Percentiles rank a stretch among this genome's conserved stretches.
These are phyloP conservation scores for Lordiphosa mommai DNA, from an alignment of 1,140 invertebrate species.

Conservation along the genomic window DNA sequence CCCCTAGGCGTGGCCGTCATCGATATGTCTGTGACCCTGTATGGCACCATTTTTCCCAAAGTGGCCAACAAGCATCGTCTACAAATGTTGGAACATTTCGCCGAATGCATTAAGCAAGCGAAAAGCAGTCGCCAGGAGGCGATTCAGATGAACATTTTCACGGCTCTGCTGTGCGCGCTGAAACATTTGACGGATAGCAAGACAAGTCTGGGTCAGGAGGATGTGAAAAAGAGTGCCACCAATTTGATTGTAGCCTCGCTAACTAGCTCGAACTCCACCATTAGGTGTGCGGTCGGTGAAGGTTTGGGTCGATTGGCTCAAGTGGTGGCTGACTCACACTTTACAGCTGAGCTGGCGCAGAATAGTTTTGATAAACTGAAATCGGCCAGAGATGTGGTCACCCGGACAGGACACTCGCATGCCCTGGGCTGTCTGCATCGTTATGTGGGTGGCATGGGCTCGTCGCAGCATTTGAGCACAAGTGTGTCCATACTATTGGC, in stretches of 20 bases:
- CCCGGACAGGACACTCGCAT: constrained; percentile 94
- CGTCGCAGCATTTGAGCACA: constrained; percentile 94
- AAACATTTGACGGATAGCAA: constrained; percentile 94
- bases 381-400: constrained; percentile 92
- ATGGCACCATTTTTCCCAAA: constrained; percentile 95
- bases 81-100: constrained; percentile 98
- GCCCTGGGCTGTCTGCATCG: constrained; percentile 95
- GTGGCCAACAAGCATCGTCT: constrained; percentile 97
- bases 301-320: constrained; percentile 94
- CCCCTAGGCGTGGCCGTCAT: constrained; percentile 98
- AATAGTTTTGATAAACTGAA: constrained; percentile 94
- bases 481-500: constrained; percentile 96
- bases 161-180: constrained; percentile 93
- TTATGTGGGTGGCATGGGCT: constrained; percentile 94
- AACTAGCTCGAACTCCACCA: constrained; percentile 90
- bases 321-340: constrained; percentile 90
- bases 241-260: constrained; percentile 90
- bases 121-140: constrained; percentile 96
- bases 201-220: constrained; percentile 91
- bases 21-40: constrained; percentile 94
- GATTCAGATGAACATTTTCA: constrained; percentile 98
- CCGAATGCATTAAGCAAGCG: constrained; percentile 95
- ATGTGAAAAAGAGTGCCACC: constrained; percentile 92
- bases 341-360: constrained; percentile 94
- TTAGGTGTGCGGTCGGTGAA: constrained; percentile 93